phyloP scores from a whole-genome alignment of 2,888 invertebrate species.

The Lasioglossum lativentre region DNA sequence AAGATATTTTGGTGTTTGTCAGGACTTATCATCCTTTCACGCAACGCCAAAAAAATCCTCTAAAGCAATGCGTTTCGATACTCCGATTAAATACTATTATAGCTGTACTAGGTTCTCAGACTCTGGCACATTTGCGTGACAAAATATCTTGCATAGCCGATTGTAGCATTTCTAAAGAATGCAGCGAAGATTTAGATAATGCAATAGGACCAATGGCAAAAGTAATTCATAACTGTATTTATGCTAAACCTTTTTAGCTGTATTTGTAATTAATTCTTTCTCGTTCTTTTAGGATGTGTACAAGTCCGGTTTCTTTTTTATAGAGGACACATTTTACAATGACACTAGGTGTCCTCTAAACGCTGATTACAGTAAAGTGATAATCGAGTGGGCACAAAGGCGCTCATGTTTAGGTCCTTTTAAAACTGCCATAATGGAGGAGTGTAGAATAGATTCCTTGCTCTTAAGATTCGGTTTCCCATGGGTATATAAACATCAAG shows the following conservation, averaged over 20 bases:
- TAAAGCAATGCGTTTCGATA: conserved; percentile 23
- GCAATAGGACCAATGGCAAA: conserved; percentile 70
- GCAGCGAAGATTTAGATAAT: conserved; percentile 85
- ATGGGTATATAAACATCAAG: conserved; percentile 95
- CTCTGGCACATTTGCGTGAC: conserved; percentile 90
- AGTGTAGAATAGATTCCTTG: conserved; percentile 81
- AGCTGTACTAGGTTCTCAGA: conserved; percentile 88
- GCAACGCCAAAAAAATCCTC: conserved; percentile 32
- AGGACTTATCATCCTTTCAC: conserved; percentile 86
- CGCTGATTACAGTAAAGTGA: conserved; percentile 88
- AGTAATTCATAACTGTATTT: conserved; percentile 41
- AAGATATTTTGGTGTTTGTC: conserved; percentile 84
- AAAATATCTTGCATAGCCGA: conserved; percentile 91
- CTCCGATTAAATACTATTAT: conserved; percentile 78
- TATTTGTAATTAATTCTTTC: conserved; percentile 33
- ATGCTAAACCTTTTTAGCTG: background rate
- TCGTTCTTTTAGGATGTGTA: conserved; percentile 86
- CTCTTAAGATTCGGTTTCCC: conserved; percentile 87
- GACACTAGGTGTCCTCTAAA: conserved; percentile 87
- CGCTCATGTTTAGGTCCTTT: conserved; percentile 83
- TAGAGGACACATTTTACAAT: conserved; percentile 92
- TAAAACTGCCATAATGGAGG: conserved; percentile 86
- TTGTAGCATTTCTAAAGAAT: conserved; percentile 87
- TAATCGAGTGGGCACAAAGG: conserved; percentile 88
- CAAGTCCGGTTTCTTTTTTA: conserved; percentile 91